phyloP scores from a whole-genome alignment of 2,888 invertebrate species.

The Dryococelus australis region DNA sequence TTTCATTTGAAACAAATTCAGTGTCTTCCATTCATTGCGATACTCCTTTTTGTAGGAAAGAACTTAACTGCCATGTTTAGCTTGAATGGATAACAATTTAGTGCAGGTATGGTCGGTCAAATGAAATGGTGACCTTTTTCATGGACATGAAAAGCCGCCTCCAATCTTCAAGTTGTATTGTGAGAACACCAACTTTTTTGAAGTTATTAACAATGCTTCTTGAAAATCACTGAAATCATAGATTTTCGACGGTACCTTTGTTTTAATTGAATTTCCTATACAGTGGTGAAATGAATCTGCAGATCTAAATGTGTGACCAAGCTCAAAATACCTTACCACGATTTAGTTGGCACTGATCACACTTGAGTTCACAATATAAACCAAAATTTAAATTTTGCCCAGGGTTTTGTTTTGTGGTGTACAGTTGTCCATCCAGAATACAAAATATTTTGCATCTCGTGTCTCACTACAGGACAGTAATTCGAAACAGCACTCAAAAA shows the following conservation, averaged over 20 bases:
- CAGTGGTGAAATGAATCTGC: not conserved
- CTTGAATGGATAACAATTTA: not conserved
- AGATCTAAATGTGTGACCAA: not conserved
- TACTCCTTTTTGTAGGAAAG: not conserved
- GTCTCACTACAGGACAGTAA: not conserved
- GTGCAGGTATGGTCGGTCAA: slow-evolving; percentile 2
- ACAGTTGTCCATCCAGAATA: slow-evolving; percentile 11
- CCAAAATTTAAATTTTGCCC: not conserved
- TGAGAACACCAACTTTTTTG: not conserved
- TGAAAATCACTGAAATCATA: not conserved
- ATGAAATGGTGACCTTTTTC: not conserved
- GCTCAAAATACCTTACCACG: not conserved
- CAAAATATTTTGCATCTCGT: not conserved
- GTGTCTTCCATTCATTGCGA: not conserved
- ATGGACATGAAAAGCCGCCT: not conserved
- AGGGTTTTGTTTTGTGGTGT: slow-evolving; percentile 20
- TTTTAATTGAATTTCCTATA: not conserved
- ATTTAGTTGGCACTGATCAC: not conserved
- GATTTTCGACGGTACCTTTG: not conserved
- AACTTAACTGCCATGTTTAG: not conserved
- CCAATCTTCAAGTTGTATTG: not conserved
- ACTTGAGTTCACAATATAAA: not conserved
- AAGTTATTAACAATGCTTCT: not conserved
- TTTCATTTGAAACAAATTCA: not conserved
- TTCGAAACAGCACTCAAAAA: not conserved